Evolutionary conservation across 2,888 invertebrate genomes (phyloP).

Genomic region (Drosophila barbarae): DNA sequence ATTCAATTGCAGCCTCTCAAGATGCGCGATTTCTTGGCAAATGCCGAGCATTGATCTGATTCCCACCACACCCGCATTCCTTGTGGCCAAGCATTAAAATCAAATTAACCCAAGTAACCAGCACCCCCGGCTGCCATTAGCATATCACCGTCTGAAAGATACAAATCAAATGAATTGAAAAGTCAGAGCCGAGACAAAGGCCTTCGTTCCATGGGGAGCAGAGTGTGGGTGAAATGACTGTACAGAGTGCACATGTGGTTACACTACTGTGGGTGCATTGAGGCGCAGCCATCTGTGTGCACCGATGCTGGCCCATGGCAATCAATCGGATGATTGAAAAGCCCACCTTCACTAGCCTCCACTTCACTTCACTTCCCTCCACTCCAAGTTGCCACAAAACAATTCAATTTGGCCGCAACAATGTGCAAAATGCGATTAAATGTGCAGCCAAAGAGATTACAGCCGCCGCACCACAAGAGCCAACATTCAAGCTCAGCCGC

Average conservation of each 20-base stretch:
- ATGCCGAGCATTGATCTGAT: slow-evolving; percentile 17
- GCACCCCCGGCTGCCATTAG: slow-evolving; percentile 12
- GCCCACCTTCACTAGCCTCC: slow-evolving; percentile 11
- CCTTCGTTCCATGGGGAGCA: slow-evolving; percentile 1
- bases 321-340: slow-evolving; percentile 37
- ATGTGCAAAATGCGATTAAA: slow-evolving; percentile 53
- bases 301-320: slow-evolving; percentile 18
- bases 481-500: slow-evolving; percentile 33
- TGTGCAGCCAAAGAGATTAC: slow-evolving; percentile 53
- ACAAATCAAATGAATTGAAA: slow-evolving; percentile 38
- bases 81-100: slow-evolving; percentile 29
- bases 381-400: slow-evolving; percentile 34
- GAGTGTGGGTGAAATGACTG: slow-evolving; percentile 1
- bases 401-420: slow-evolving; percentile 63
- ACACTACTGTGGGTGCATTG: slow-evolving; percentile 26
- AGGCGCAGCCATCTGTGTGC: slow-evolving; percentile 30
- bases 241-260: slow-evolving; percentile 15
- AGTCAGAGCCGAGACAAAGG: slow-evolving; percentile 20
- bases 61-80: slow-evolving; percentile 26
- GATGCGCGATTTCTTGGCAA: slow-evolving; percentile 27
- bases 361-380: neutral
- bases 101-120: slow-evolving; percentile 30
- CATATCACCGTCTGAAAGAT: slow-evolving; percentile 26
- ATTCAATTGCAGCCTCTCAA: slow-evolving; percentile 28
- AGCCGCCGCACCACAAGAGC: slow-evolving; percentile 43